These are phyloP conservation scores for Resseliella maxima DNA, from an alignment of 2,888 invertebrate genomes.

Conservation along the genomic window DNA sequence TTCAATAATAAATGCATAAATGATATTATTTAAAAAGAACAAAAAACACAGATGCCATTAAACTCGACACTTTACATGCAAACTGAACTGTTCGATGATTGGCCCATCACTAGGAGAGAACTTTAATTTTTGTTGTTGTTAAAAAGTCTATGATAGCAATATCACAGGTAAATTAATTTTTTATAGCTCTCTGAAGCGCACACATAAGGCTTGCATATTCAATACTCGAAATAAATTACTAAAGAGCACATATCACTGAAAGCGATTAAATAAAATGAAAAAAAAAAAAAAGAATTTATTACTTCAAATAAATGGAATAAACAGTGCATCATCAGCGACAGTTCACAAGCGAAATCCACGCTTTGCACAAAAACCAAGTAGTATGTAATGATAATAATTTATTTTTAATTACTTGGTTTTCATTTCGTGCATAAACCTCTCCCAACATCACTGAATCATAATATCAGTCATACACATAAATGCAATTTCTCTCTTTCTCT, in stretches of 20 bases:
- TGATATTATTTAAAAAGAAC: constrained; percentile 45
- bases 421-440: constrained; percentile 44
- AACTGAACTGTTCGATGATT: not conserved
- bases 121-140: no score
- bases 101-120: not conserved
- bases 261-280: constrained; percentile 12
- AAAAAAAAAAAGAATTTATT: not conserved
- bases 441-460: constrained; percentile 42
- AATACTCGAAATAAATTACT: constrained; percentile 36
- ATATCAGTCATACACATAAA: constrained; percentile 48
- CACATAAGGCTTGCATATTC: not conserved
- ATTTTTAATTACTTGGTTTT: constrained; percentile 53
- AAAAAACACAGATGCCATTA: constrained; percentile 30
- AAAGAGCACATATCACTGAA: constrained; percentile 4
- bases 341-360: not conserved
- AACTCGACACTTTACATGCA: not conserved
- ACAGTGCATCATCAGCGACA: constrained; percentile 7
- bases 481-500: not conserved
- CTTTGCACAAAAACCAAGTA: not conserved
- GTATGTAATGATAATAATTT: constrained; percentile 45
- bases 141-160: constrained; percentile 20
- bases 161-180: constrained; percentile 47
- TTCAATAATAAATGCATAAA: constrained; percentile 48
- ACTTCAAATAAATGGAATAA: constrained; percentile 44
- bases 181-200: constrained; percentile 22